These are phyloP conservation scores for Geococcyx californianus DNA, from an alignment of 2,113 vertebrate genomes.

Conservation along the genomic window DNA sequence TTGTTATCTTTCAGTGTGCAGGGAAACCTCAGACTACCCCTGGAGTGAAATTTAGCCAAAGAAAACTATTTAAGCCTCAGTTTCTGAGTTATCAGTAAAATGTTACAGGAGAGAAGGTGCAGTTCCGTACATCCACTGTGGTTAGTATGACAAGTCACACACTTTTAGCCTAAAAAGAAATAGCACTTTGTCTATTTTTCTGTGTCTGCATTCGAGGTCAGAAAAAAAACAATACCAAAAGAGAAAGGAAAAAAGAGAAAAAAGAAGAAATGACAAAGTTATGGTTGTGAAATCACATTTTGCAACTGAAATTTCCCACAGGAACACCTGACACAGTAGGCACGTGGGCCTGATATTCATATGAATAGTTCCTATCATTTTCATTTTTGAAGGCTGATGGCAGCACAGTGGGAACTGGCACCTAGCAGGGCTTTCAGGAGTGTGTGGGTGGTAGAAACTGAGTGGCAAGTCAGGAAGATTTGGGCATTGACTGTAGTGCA, in stretches of 20 bases:
- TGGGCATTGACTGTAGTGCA: not conserved
- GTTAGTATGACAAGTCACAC: not conserved
- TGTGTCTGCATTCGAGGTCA: not conserved
- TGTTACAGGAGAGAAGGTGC: not conserved
- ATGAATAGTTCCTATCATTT: not conserved
- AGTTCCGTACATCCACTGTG: not conserved
- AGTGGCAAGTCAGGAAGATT: not conserved
- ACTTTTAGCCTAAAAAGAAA: not conserved
- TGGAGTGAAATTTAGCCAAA: not conserved
- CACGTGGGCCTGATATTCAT: not conserved
- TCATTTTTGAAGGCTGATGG: not conserved
- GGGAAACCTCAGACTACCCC: not conserved
- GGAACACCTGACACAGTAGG: not conserved
- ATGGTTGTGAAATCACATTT: not conserved
- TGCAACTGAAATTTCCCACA: not conserved
- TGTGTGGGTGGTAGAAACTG: not conserved
- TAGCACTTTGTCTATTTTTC: not conserved
- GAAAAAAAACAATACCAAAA: not conserved
- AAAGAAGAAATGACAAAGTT: not conserved
- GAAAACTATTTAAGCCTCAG: not conserved
- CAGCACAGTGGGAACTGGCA: not conserved
- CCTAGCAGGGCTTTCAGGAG: not conserved
- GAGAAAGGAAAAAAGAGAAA: not conserved
- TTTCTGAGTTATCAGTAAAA: not conserved
- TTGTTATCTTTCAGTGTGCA: accelerated